Evolutionary conservation across 2,888 invertebrate species (phyloP).

Genomic region (Dynastes hyllus): DNA sequence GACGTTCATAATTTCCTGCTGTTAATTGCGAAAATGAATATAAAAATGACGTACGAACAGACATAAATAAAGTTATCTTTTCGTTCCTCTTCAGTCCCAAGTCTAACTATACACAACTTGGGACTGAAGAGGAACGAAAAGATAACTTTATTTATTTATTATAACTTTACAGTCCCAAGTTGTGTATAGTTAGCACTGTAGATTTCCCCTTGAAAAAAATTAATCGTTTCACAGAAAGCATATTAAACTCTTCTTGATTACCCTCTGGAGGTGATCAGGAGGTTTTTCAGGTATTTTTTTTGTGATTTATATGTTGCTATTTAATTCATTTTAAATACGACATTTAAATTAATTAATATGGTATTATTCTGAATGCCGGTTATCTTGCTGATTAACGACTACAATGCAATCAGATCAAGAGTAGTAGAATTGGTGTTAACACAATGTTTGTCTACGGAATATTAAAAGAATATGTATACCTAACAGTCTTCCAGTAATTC

Average conservation of each 20-base stretch:
- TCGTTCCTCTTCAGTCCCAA: not conserved
- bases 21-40: slow-evolving; percentile 25
- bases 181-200: slow-evolving; percentile 5
- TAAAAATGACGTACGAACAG: slow-evolving; percentile 14
- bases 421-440: not conserved
- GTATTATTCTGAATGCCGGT: not conserved
- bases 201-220: not conserved
- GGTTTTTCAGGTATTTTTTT: not conserved
- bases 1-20: slow-evolving; percentile 7
- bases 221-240: slow-evolving; percentile 30
- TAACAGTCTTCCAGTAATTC: too few species aligned
- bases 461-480: too few species aligned
- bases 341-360: not conserved
- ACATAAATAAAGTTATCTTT: slow-evolving; percentile 23
- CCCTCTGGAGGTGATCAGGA: not conserved
- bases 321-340: not conserved
- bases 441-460: too few species aligned
- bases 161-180: too few species aligned
- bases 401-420: not conserved
- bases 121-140: too few species aligned
- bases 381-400: not conserved
- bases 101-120: too few species aligned
- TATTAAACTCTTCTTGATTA: slow-evolving; percentile 20
- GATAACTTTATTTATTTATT: too few species aligned
- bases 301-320: not conserved